Evolutionary conservation across 2,888 invertebrate species (phyloP), one percentile per base, ranked within the genome.

Genomic region (Griposia aprilina): DNA sequence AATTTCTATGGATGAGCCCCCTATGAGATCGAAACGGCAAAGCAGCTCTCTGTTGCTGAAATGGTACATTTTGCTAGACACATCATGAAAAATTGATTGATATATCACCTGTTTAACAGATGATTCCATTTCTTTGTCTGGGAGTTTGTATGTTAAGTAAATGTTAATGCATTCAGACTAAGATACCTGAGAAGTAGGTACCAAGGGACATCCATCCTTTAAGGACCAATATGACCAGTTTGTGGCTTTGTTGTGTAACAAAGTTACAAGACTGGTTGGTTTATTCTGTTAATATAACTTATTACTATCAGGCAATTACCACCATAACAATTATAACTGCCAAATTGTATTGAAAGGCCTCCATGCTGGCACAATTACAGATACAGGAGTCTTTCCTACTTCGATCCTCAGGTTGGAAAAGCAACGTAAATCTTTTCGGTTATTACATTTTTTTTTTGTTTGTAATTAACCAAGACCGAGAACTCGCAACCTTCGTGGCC

Each of bases 401-500:
- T 60, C 17, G 60, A 17, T 17, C 17, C 3, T 60, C 17, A 30
- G 17, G 26, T 59, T 15, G 15, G 15, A 2, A 26, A 59, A 57
- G 57, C 13, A 7, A 26, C 26, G 26, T 15, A 2, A 15, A 26
- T 59, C 59, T 7, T 26, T 60, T 10, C 60, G 0, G 26, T 15
- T 17, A 1, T 13, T 15, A 15, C 0, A 2, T 2, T 30, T 1
- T 17, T 41, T 8, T n/a, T 60, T n/a, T 59, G 6, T 59, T 26
- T 57, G 17, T 30, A 0, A 62, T 10, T 26, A 11, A 20, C 20
- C 7, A 11, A 15, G 0, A 23, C 1, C 15, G 1, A 26, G 36
- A 66, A 41, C 41, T 50, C 26, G 30, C 41, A 2, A 8, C 30
- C 57, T 73, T 78, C 50, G 41, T 75, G 68, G 77, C 78, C 65